Base-by-base conservation (phyloP, 2,797 vertebrate species). In the Cynopterus sphinx region DNA sequence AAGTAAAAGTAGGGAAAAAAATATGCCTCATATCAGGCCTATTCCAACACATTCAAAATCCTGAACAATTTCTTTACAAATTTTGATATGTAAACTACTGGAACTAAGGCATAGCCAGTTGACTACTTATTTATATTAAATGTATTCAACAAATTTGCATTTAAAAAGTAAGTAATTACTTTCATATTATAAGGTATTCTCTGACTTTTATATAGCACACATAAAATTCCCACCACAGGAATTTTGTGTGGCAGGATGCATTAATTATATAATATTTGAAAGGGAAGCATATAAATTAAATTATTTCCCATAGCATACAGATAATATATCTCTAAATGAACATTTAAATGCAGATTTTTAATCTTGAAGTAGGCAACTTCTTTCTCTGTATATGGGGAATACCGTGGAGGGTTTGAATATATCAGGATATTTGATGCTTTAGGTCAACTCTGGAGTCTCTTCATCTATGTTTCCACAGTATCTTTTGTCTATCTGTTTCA, bases 151-250 rank as follows among this genome's bases (percentile, higher is more conserved):
- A 84, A 92, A 9, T 73, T 65, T n/a, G 41, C 17, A 87, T 26
- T 75, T 96, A 94, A 95, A 98, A 95, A 41, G 2, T 0, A 33
- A 95, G 24, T 68, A 96, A 97, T 73, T 77, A 95, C 93, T 94
- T 96, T 26, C 63, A 96, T 86, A 73, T 87, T 94, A 70, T 46
- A 19, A 46, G 90, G 8, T 21, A 73, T 63, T 73, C 55, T 93
- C 53, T 86, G 41, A 59, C n/a, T 83, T 88, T 90, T 90, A 75
- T 74, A 88, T 5, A 13, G 89, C 28, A 92, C 68, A 9, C 36
- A 93, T 82, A 87, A 93, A 93, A 87, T 78, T 97, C 51, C 73
- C 73, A 81, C 17, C 12, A 71, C 82, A 57, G 46, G 70, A 22
- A 87, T 65, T 74, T 31, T 81, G 51, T 33, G 19, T 65, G 11